phyloP scores from a whole-genome alignment of 2,113 vertebrate species.

The Cavia aperea region DNA sequence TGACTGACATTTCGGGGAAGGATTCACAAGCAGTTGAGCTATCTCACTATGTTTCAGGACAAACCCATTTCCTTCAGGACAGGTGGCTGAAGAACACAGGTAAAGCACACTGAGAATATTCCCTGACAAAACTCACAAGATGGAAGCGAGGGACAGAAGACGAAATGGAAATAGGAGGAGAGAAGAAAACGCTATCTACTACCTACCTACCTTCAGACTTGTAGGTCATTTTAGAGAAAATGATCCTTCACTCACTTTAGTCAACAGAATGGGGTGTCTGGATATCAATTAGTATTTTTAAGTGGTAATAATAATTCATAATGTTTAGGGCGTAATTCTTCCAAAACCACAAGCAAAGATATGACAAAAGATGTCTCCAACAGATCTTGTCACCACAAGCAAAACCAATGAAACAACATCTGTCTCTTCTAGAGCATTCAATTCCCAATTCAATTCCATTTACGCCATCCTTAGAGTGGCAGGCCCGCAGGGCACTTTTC shows the following conservation, averaged over 20 bases:
- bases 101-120: not conserved
- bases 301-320: constrained; percentile 21
- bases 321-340: constrained; percentile 16
- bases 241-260: constrained; percentile 12
- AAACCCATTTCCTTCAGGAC: not conserved
- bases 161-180: not conserved
- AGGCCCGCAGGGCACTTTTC: constrained; percentile 64
- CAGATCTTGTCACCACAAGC: constrained; percentile 64
- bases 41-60: not conserved
- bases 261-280: constrained; percentile 2
- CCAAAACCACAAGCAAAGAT: constrained; percentile 46
- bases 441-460: constrained; percentile 64
- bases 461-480: constrained; percentile 45
- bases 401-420: constrained; percentile 66
- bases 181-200: not conserved
- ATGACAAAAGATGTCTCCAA: constrained; percentile 50
- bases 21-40: not conserved
- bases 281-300: constrained; percentile 20
- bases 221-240: no score
- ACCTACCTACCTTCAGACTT: not conserved
- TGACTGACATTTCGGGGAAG: not conserved
- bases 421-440: constrained; percentile 65
- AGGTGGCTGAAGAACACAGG: not conserved
- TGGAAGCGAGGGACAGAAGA: not conserved
- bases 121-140: not conserved